These are phyloP conservation scores for Xestoiulus laeticollis DNA, from an alignment of 2,888 invertebrate species.

Conservation along the genomic window DNA sequence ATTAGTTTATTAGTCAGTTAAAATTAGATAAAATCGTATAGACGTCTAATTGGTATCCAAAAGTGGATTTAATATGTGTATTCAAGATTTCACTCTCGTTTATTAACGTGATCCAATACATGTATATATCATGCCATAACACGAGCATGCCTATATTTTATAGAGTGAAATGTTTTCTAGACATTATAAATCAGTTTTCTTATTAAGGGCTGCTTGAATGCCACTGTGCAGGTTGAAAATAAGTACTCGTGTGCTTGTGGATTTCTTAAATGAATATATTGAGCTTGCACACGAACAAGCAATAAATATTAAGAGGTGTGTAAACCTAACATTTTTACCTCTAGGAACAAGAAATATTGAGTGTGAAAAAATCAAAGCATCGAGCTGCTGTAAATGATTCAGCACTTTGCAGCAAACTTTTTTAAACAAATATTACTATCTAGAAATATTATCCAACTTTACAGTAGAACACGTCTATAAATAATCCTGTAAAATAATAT, in stretches of 20 bases:
- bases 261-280: conserved; percentile 4
- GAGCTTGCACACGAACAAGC: background rate
- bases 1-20: too few relatives aligned
- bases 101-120: background rate
- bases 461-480: too few relatives aligned
- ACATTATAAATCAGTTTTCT: background rate
- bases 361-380: background rate
- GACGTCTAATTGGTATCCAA: too few relatives aligned
- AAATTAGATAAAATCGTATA: too few relatives aligned
- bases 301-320: background rate
- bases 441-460: too few relatives aligned
- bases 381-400: too few relatives aligned
- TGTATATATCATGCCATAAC: background rate
- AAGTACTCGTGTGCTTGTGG: background rate
- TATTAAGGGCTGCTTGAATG: background rate
- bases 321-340: background rate
- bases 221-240: background rate
- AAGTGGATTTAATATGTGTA: background rate
- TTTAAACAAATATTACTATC: too few relatives aligned
- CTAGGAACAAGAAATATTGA: background rate
- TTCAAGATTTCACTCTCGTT: background rate
- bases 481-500: too few relatives aligned
- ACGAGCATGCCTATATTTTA: background rate
- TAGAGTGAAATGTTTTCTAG: background rate
- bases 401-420: too few relatives aligned